phyloP scores from a whole-genome alignment of 2,113 vertebrate genomes.

The Myiopsitta monachus region DNA sequence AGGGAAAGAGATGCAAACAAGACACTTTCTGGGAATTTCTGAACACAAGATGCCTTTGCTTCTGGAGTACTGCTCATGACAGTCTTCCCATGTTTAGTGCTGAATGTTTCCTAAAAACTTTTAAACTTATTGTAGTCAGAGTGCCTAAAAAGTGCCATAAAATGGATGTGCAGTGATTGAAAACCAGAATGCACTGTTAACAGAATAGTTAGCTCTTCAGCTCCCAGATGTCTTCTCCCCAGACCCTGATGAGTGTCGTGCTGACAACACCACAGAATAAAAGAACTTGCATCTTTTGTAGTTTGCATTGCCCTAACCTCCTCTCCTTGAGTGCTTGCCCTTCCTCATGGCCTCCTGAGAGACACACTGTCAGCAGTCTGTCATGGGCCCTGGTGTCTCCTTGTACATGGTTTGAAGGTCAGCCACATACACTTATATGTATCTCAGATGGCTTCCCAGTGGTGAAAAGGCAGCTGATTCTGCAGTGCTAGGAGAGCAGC shows the following conservation, averaged over 20 bases:
- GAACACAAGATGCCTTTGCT: background rate
- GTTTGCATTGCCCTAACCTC: background rate
- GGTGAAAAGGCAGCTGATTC: background rate
- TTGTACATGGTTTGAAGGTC: background rate
- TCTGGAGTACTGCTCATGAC: background rate
- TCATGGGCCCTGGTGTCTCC: too few relatives aligned
- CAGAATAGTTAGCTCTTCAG: background rate
- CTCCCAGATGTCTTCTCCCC: background rate
- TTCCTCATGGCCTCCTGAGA: background rate
- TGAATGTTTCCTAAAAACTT: background rate
- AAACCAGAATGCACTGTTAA: background rate
- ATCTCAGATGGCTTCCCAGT: background rate
- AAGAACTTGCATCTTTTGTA: background rate
- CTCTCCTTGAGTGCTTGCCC: background rate
- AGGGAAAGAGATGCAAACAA: background rate
- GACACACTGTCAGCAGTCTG: background rate
- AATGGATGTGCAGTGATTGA: background rate
- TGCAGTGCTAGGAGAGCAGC: background rate
- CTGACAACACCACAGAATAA: background rate
- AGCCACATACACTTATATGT: accelerated
- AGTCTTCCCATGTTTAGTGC: background rate
- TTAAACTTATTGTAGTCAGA: background rate
- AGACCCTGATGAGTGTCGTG: background rate
- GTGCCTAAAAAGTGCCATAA: background rate
- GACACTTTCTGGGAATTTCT: background rate